A percentile compares a stretch with the other conserved stretches of the same genome.
phyloP scores from a whole-genome alignment of 1,140 invertebrate genomes.

The Streblospio benedicti region DNA sequence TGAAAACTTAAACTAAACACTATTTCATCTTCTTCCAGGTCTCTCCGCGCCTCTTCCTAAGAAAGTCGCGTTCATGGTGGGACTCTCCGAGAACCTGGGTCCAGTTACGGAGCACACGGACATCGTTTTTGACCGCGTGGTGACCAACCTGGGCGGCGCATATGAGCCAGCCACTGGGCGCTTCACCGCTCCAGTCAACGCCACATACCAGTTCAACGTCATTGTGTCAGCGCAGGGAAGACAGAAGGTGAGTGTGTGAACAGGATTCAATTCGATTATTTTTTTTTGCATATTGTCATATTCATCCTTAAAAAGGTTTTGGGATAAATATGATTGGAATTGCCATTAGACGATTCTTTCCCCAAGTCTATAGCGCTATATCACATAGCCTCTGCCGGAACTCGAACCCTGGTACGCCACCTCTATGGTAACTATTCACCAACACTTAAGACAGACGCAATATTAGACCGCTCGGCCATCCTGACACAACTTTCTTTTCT shows the following conservation, averaged over 20 bases:
- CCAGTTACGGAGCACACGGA: conserved; percentile 29
- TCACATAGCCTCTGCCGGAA: too few relatives aligned
- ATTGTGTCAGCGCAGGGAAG: conserved; percentile 40
- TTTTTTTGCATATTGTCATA: too few relatives aligned
- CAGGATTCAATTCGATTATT: neutral
- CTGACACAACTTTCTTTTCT: too few relatives aligned
- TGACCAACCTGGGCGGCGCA: conserved; percentile 37
- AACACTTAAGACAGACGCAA: too few relatives aligned
- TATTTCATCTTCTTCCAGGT: conserved; percentile 25
- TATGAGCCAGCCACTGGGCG: conserved; percentile 32
- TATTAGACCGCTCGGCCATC: too few relatives aligned
- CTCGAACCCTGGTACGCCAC: too few relatives aligned
- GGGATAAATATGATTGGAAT: too few relatives aligned
- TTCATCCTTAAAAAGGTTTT: too few relatives aligned
- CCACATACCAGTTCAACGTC: conserved; percentile 39
- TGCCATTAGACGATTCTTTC: too few relatives aligned
- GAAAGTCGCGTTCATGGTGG: conserved; percentile 39
- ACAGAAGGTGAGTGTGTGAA: conserved; percentile 31
- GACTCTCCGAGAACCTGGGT: conserved; percentile 33
- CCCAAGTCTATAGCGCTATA: too few relatives aligned
- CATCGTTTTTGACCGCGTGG: conserved; percentile 36
- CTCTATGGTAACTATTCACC: too few relatives aligned
- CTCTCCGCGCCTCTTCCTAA: conserved; percentile 15
- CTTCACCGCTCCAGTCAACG: conserved; percentile 39
- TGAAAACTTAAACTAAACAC: too few relatives aligned